Percentiles rank a stretch among this genome's conserved stretches.
phyloP scores from a whole-genome alignment of 2,888 invertebrate species.

The Lycaena phlaeas region DNA sequence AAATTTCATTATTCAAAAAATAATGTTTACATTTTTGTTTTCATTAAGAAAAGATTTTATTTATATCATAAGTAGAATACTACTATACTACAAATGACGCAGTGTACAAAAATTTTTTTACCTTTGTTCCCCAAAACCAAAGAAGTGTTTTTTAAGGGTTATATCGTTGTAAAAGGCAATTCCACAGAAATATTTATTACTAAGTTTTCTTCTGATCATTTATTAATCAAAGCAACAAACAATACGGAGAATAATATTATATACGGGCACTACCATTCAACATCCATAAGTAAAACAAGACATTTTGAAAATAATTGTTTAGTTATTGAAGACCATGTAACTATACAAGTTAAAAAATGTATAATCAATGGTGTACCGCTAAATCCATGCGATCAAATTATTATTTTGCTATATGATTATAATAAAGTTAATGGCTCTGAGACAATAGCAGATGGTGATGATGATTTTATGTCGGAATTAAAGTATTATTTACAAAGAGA shows the following conservation, averaged over 20 bases:
- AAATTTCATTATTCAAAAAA: too few species aligned
- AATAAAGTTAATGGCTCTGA: slow-evolving; percentile 44
- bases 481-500: slow-evolving; percentile 36
- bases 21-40: too few species aligned
- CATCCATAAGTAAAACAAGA: slow-evolving; percentile 13
- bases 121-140: slow-evolving; percentile 27
- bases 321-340: not conserved
- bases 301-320: slow-evolving; percentile 20
- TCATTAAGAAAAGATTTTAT: too few species aligned
- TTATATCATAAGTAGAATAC: too few species aligned
- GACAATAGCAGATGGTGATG: slow-evolving; percentile 30
- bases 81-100: too few species aligned
- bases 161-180: slow-evolving; percentile 24
- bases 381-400: slow-evolving; percentile 27
- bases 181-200: slow-evolving; percentile 38
- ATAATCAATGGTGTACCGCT: slow-evolving; percentile 30
- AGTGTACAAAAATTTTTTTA: slow-evolving; percentile 32
- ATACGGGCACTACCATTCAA: slow-evolving; percentile 32
- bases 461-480: slow-evolving; percentile 37
- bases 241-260: slow-evolving; percentile 24
- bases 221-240: slow-evolving; percentile 20
- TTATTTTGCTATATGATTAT: slow-evolving; percentile 49
- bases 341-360: slow-evolving; percentile 28
- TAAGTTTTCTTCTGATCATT: slow-evolving; percentile 25
- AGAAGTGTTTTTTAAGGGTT: slow-evolving; percentile 39